Conservation (phyloP, 2,797 vertebrate species). For the Fratercula arctica region DNA sequence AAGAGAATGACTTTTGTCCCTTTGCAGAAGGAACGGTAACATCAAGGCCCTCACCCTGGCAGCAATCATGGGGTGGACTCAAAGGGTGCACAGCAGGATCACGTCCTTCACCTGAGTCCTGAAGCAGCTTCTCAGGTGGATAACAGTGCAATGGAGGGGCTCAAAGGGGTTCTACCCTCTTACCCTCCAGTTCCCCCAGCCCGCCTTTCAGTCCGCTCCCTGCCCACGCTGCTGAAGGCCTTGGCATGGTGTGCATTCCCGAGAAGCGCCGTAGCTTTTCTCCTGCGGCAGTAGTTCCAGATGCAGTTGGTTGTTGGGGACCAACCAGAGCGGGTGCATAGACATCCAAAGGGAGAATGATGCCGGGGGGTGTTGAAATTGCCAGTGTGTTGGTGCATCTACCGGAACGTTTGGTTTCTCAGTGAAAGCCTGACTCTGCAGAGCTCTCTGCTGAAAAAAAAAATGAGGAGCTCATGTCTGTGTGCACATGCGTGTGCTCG, state of each 20-base stretch:
- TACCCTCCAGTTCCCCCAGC: neutral
- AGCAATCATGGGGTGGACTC: neutral
- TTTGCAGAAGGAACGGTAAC: neutral
- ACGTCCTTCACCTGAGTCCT: neutral
- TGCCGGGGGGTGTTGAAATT: neutral
- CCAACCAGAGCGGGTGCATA: neutral
- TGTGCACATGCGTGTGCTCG: too few species aligned
- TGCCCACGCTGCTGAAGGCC: neutral
- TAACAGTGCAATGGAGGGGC: neutral
- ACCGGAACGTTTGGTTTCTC: neutral
- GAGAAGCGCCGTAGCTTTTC: neutral
- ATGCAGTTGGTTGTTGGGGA: neutral
- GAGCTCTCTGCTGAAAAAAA: neutral
- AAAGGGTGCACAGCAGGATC: neutral
- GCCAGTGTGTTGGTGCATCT: neutral
- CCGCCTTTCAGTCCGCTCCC: neutral
- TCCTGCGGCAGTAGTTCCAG: neutral
- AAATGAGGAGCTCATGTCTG: too few species aligned
- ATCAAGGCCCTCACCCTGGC: neutral
- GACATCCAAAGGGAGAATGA: neutral
- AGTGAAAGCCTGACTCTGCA: neutral
- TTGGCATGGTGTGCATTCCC: rapidly evolving
- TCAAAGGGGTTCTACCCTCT: neutral
- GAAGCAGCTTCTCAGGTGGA: neutral
- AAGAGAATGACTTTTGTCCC: neutral